Evolutionary conservation across 2,113 vertebrate species (phyloP).

Genomic region (Centropristis striata): DNA sequence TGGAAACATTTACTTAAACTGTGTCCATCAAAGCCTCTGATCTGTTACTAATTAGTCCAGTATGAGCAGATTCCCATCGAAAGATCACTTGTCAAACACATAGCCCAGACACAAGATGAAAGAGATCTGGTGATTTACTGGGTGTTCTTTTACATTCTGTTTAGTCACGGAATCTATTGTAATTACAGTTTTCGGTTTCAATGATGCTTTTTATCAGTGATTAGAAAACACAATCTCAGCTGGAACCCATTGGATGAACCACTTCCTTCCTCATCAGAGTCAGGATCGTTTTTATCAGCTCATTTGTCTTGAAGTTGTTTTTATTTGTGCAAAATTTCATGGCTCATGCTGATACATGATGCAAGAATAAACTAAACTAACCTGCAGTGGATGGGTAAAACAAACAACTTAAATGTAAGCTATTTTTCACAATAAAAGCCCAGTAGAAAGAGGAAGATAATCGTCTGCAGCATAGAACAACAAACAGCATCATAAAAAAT

Average conservation of each 20-base stretch:
- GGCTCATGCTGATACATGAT: not conserved
- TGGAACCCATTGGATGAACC: conserved; percentile 11
- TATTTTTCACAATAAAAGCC: conserved; percentile 1
- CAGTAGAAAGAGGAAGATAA: not conserved
- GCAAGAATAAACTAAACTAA: no score
- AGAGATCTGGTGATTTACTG: conserved; percentile 54
- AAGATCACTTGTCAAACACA: conserved; percentile 56
- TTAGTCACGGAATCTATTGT: conserved; percentile 30
- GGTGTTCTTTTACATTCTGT: conserved; percentile 32
- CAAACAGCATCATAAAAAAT: not conserved
- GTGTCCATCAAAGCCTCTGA: conserved; percentile 77
- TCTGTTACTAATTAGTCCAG: conserved; percentile 77
- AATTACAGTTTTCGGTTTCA: conserved; percentile 40
- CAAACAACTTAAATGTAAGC: no score
- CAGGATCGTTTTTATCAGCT: conserved; percentile 17
- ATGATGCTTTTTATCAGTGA: conserved; percentile 28
- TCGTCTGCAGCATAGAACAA: not conserved
- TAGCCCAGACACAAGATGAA: conserved; percentile 29
- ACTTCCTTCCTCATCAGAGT: conserved; percentile 3
- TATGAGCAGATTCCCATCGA: conserved; percentile 57
- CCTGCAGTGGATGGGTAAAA: not conserved
- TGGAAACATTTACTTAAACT: conserved; percentile 83
- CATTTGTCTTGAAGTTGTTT: conserved; percentile 1
- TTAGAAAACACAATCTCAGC: conserved; percentile 39
- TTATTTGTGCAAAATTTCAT: not conserved